Evolutionary conservation across 2,113 vertebrate species (phyloP).

Genomic region (Lipophrys pholis): DNA sequence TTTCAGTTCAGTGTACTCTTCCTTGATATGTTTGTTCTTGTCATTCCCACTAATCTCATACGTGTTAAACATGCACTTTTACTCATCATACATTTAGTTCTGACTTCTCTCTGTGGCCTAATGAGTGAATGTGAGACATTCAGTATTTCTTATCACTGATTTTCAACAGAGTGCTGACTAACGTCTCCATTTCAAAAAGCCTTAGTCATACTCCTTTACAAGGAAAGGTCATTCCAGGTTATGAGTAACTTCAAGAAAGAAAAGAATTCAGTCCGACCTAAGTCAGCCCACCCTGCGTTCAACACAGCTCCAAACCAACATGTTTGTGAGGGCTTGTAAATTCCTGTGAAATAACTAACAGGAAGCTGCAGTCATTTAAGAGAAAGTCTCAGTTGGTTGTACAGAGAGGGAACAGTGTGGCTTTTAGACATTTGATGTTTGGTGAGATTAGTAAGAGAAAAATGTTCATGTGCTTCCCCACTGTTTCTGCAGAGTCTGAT

Average conservation of each 20-base stretch:
- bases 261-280: slow-evolving; percentile 18
- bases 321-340: slow-evolving; percentile 67
- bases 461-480: slow-evolving; percentile 8
- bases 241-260: neutral
- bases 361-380: slow-evolving; percentile 37
- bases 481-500: slow-evolving; percentile 5
- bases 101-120: no score
- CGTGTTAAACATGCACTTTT: no score
- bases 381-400: neutral
- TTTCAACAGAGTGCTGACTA: neutral
- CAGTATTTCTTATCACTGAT: neutral
- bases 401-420: neutral
- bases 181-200: neutral
- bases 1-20: no score
- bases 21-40: no score
- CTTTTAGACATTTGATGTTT: neutral
- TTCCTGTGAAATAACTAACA: slow-evolving; percentile 60
- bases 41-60: no score
- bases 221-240: neutral
- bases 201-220: neutral
- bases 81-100: no score
- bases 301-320: slow-evolving; percentile 33
- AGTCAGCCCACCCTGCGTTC: slow-evolving; percentile 24
- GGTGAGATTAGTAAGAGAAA: slow-evolving; percentile 17
- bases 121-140: no score